Base-by-base conservation (phyloP, 2,797 vertebrate species). In the Labroides dimidiatus region DNA sequence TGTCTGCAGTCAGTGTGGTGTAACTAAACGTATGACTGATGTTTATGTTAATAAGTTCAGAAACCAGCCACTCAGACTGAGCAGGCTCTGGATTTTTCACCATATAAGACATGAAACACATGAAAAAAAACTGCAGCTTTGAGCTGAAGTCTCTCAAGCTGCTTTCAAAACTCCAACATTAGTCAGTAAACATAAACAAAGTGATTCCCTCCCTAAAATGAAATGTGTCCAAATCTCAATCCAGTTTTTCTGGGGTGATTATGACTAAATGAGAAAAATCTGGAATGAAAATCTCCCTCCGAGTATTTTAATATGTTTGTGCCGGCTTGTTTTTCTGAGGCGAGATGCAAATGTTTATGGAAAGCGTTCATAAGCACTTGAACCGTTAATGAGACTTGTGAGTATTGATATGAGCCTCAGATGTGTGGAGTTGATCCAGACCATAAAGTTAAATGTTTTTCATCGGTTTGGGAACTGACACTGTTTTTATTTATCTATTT, bases 351-450 rank as follows among this genome's bases (percentile, higher is more conserved):
- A 83, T 77, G 53, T 13, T 10, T 52, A 61, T 52, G 39, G 47
- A 71, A 61, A 69, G 59, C 41, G 63, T 56, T 75, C 68, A 59
- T 55, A 74, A 53, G 48, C 48, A 41, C 72, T 81, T 82, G 24
- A 66, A 44, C 57, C 14, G 49, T 62, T 69, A 75, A 87, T 78
- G 67, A 80, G 79, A 75, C 52, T 80, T 65, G 44, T 50, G 55
- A 68, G 70, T 66, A 66, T 65, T 64, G 41, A 43, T 49, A 63
- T 36, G 58, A 36, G 51, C 53, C 48, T 77, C n/a, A 14, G 47
- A 62, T 81, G 56, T 69, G 64, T 50, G 55, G 27, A 68, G 77
- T 83, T 20, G 63, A 70, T 77, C 50, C 27, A 68, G 61, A 20
- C 42, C 48, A 1, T 60, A 57, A 19, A 69, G 75, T 51, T 50